These are phyloP conservation scores for Enteromius argenteus DNA, from an alignment of 2,797 vertebrate species.

Conservation along the genomic window DNA sequence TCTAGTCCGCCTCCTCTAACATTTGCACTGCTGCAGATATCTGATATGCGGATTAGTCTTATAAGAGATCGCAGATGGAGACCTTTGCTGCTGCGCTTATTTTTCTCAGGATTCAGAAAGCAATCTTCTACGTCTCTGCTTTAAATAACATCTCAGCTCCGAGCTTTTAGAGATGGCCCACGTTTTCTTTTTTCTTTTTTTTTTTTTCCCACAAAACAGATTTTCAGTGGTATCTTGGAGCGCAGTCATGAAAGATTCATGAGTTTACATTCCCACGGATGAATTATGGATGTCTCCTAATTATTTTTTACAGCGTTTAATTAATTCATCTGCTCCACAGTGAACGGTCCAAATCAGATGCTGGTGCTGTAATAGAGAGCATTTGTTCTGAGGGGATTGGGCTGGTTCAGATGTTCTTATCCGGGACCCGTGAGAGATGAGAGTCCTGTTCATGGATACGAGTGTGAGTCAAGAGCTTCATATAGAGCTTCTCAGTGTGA, in stretches of 20 bases:
- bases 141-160: constrained; percentile 23
- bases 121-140: constrained; percentile 14
- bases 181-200: constrained; percentile 8
- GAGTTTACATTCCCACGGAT: constrained; percentile 57
- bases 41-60: constrained; percentile 41
- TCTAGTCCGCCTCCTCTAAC: constrained; percentile 34
- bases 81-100: not conserved
- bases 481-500: not conserved
- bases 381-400: constrained; percentile 46
- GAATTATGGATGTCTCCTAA: constrained; percentile 62
- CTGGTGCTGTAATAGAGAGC: constrained; percentile 32
- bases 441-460: not conserved
- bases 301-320: constrained; percentile 62
- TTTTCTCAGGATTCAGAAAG: constrained; percentile 28
- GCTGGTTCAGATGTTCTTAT: constrained; percentile 28
- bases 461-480: not conserved
- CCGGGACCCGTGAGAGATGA: not conserved
- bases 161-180: not conserved
- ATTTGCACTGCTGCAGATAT: constrained; percentile 43
- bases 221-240: constrained; percentile 39
- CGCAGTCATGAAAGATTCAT: constrained; percentile 54
- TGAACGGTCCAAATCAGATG: constrained; percentile 40
- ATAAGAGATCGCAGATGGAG: constrained; percentile 34
- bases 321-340: constrained; percentile 51
- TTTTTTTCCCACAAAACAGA: constrained; percentile 14